Evolutionary conservation across 1,140 invertebrate species (phyloP).

Genomic region (Atta cephalotes): DNA sequence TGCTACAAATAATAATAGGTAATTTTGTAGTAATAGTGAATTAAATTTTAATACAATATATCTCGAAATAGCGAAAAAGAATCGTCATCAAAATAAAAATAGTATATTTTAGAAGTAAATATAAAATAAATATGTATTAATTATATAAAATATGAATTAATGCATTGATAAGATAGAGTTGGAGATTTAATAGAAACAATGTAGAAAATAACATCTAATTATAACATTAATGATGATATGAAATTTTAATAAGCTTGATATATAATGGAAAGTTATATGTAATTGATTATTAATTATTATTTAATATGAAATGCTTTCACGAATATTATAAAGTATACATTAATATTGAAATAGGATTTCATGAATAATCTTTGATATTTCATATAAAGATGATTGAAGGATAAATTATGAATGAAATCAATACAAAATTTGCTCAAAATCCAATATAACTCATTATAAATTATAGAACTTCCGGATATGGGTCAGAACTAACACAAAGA

Average conservation of each 20-base stretch:
- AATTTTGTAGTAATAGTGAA: not conserved
- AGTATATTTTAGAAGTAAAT: not conserved
- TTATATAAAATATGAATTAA: not conserved
- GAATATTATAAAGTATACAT: not conserved
- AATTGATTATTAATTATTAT: not conserved
- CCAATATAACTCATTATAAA: not conserved
- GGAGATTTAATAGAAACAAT: not conserved
- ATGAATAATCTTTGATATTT: conserved; percentile 2
- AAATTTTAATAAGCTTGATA: not conserved
- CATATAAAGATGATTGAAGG: not conserved
- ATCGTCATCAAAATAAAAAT: not conserved
- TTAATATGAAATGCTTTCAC: conserved; percentile 1
- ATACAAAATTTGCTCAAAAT: not conserved
- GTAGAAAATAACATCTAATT: not conserved
- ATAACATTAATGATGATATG: conserved; percentile 8
- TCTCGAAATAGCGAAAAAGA: not conserved
- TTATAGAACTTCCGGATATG: conserved; percentile 83
- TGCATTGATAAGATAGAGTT: not conserved
- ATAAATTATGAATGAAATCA: not conserved
- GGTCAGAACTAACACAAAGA: conserved; percentile 86
- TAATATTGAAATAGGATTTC: not conserved
- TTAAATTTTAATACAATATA: not conserved
- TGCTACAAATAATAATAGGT: conserved; percentile 84
- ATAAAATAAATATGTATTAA: not conserved
- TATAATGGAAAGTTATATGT: not conserved